Base-by-base conservation (phyloP, 2,113 vertebrate genomes). In the Opisthocomus hoazin region DNA sequence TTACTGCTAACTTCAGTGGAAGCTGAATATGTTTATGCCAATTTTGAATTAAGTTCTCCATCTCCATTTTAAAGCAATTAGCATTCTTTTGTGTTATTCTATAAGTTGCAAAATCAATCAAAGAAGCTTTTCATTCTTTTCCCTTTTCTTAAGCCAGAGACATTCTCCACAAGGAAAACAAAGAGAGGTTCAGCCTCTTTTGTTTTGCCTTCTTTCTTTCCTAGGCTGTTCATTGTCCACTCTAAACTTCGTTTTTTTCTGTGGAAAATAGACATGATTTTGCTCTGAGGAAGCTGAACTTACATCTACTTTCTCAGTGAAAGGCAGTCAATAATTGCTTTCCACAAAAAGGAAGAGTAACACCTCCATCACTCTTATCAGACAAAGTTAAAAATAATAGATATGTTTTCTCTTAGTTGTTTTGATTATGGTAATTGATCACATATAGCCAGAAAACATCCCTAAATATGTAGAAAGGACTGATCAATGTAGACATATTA, bases 71-170 rank as follows among this genome's bases (percentile, higher is more conserved):
- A 84, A 92, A 92, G 43, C 39, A 83, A 87, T 90, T 94, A 93
- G 11, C 27, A 71, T 66, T 46, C 43, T 57, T 96, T 92, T 78
- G 60, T 89, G 46, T 24, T 81, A 61, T 54, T 92, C 51, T 81
- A 32, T 84, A 94, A 89, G 70, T 68, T 79, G 61, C 20, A 90
- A 93, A 97, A 90, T 93, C 78, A 93, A 88, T 88, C 73, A 92
- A 87, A 87, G 19, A 12, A 87, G 15, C 53, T 87, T 89, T 91
- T 83, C 23, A 76, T 84, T 90, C 51, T 92, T 95, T 78, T 78
- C 32, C 10, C 27, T 88, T 92, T 89, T 76, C n/a, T 92, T 69
- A 78, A 82, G 34, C 50, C 57, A 83, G 70, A 74, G 26, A 57
- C 50, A 66, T 73, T 87, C 26, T 86, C 54, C 43, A 58, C n/a